Conservation (phyloP, 2,888 invertebrate species). For the Strigamia maritima region DNA sequence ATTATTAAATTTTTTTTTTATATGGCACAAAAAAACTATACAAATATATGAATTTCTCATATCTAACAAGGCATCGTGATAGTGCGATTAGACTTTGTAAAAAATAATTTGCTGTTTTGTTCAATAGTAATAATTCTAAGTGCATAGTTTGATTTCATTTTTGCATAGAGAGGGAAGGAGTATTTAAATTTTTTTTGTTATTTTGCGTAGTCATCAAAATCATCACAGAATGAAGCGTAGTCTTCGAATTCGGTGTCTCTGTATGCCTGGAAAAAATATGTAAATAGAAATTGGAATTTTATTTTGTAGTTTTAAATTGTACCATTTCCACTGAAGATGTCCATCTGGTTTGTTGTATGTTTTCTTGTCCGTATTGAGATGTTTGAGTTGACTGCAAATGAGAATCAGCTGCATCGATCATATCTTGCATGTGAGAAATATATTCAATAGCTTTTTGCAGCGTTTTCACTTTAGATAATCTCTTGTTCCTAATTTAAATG, state of each 20-base stretch:
- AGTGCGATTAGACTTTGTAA: neutral
- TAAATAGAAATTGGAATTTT: neutral
- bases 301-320: neutral
- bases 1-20: neutral
- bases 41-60: neutral
- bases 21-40: slow-evolving; percentile 19
- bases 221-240: slow-evolving; percentile 11
- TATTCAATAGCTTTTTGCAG: slow-evolving; percentile 63
- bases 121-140: neutral
- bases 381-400: slow-evolving; percentile 25
- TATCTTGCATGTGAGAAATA: slow-evolving; percentile 58
- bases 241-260: neutral
- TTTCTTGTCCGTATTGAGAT: slow-evolving; percentile 5
- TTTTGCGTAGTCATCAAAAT: neutral
- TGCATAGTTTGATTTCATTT: neutral
- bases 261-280: neutral
- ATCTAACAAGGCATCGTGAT: neutral
- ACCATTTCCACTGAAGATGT: slow-evolving; percentile 29
- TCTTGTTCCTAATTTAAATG: slow-evolving; percentile 54
- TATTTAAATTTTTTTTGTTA: neutral
- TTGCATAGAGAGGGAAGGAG: neutral
- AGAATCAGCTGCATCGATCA: slow-evolving; percentile 47
- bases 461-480: slow-evolving; percentile 65
- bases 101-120: neutral
- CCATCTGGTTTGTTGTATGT: slow-evolving; percentile 3